Evolutionary conservation across 2,113 vertebrate genomes (phyloP).

Genomic region (Tachysurus fulvidraco): DNA sequence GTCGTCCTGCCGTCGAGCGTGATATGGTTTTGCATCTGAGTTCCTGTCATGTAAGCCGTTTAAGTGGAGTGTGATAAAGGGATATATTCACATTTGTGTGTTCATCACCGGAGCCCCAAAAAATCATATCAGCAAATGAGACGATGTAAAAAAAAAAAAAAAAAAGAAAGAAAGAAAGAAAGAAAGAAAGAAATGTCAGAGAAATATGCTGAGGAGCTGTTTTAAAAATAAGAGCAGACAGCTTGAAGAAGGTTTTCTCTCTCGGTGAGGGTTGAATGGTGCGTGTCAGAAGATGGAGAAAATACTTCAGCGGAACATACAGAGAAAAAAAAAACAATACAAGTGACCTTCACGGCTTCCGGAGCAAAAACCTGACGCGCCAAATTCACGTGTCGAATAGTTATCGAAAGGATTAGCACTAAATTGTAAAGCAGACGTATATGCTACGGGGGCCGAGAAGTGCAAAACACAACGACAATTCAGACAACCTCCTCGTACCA

Average conservation of each 20-base stretch:
- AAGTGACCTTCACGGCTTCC: neutral
- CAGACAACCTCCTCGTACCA: no score
- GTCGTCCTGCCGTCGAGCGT: constrained; percentile 12
- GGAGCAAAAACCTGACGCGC: neutral
- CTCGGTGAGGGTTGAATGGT: neutral
- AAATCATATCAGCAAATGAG: constrained; percentile 32
- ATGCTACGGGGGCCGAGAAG: no score
- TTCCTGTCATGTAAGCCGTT: constrained; percentile 29
- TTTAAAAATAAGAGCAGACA: constrained; percentile 7
- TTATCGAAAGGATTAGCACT: neutral
- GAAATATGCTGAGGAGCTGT: neutral
- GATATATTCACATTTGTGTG: constrained; percentile 19
- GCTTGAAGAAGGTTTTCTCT: neutral
- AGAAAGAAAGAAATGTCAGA: neutral
- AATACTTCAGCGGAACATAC: neutral
- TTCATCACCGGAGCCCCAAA: constrained; percentile 1
- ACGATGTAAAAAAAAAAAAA: neutral
- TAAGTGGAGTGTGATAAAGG: constrained; percentile 32
- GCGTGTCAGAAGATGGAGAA: neutral
- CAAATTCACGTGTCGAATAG: neutral
- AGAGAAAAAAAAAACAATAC: neutral
- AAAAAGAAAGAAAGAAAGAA: no score
- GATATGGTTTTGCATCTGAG: constrained; percentile 17
- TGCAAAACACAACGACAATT: no score
- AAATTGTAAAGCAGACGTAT: neutral